Percentiles rank a stretch among this genome's conserved stretches.
Evolutionary conservation across 2,797 vertebrate genomes (phyloP).

Genomic region (Megalops cyprinoides): DNA sequence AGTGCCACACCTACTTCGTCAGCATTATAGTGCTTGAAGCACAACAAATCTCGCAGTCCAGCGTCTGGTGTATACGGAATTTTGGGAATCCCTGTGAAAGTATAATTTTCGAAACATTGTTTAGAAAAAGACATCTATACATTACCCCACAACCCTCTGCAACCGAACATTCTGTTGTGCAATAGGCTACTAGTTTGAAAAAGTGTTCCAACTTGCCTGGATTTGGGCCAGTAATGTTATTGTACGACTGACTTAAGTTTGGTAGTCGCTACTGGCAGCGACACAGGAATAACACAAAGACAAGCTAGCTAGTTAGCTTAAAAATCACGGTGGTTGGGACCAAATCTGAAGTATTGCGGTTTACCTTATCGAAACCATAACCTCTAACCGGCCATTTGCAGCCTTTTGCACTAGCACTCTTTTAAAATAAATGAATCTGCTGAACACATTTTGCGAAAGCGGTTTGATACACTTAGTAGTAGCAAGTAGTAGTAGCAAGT

Average conservation of each 20-base stretch:
- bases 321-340: neutral
- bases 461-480: neutral
- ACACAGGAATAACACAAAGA: neutral
- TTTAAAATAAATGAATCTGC: no score
- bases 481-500: neutral
- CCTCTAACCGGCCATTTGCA: no score
- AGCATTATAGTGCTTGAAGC: conserved; percentile 68
- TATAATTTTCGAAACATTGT: neutral
- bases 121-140: no score
- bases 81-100: conserved; percentile 58
- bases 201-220: no score
- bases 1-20: conserved; percentile 52
- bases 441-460: no score
- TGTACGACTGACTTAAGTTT: neutral
- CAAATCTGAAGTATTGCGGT: no score
- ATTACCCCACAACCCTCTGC: neutral
- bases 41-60: conserved; percentile 59
- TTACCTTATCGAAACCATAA: no score
- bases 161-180: neutral
- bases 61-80: conserved; percentile 56
- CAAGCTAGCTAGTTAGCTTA: neutral
- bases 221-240: no score
- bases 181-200: neutral
- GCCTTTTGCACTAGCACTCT: no score
- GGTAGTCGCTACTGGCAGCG: neutral